phyloP scores from a whole-genome alignment of 2,888 invertebrate species.

The Agrilus mali region DNA sequence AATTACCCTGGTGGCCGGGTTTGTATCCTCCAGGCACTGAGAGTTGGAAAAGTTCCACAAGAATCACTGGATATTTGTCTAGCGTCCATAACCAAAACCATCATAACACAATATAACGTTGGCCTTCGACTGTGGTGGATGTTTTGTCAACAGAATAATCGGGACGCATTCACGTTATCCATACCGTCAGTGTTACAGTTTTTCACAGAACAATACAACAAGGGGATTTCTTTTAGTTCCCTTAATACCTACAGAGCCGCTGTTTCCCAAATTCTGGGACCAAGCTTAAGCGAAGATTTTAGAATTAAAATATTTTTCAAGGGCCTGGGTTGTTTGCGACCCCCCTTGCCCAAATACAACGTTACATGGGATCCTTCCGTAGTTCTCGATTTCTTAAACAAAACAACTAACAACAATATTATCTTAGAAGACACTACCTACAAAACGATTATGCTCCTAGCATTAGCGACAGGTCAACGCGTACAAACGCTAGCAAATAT shows the following conservation, averaged over 20 bases:
- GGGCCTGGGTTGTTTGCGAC: not conserved
- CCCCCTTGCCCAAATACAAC: constrained; percentile 1
- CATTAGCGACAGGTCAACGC: constrained; percentile 2
- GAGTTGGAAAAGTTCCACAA: not conserved
- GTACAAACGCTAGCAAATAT: constrained; percentile 3
- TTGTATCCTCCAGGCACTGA: constrained; percentile 1
- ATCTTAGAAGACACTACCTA: not conserved
- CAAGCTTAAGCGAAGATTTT: not conserved
- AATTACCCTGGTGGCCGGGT: constrained; percentile 5
- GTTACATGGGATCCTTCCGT: constrained; percentile 1
- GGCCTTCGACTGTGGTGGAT: constrained; percentile 3
- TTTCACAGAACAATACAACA: no score
- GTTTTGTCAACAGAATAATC: not conserved
- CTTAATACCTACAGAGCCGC: not conserved
- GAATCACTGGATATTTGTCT: not conserved
- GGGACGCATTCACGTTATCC: no score
- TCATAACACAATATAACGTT: constrained; percentile 1
- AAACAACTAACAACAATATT: not conserved
- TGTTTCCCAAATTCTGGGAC: not conserved
- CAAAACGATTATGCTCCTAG: constrained; percentile 3
- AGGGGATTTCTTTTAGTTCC: not conserved
- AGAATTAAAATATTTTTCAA: constrained; percentile 1
- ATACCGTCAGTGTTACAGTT: no score
- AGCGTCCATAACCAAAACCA: constrained; percentile 1
- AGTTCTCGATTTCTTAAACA: constrained; percentile 1